Percentiles rank a stretch among this genome's conserved stretches.
Evolutionary conservation across 2,888 invertebrate species (phyloP).

Genomic region (Dicyrtoma fusca): DNA sequence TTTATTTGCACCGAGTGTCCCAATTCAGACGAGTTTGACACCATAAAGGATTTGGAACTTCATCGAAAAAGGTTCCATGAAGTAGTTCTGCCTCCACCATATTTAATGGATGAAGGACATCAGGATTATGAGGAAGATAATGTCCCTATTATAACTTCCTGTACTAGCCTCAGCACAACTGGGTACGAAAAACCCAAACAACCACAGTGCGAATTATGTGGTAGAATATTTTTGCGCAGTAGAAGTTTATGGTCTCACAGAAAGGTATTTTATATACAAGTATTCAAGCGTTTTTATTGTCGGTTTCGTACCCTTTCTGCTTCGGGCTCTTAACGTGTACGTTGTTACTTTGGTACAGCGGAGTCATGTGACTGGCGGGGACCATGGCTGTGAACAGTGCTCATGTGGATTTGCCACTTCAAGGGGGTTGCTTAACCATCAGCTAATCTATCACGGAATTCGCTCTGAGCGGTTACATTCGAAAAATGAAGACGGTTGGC

Average conservation of each 20-base stretch:
- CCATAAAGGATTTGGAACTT: background rate
- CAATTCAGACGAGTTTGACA: slow-evolving; percentile 12
- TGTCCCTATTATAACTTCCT: slow-evolving; percentile 28
- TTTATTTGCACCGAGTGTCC: slow-evolving; percentile 28
- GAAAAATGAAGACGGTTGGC: slow-evolving; percentile 7
- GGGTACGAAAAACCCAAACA: slow-evolving; percentile 33
- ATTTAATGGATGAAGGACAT: background rate
- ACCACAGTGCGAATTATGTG: slow-evolving; percentile 35
- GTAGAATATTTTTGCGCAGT: slow-evolving; percentile 26
- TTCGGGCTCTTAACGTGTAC: background rate
- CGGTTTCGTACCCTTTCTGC: no score
- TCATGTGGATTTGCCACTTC: slow-evolving; percentile 28
- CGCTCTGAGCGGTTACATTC: background rate
- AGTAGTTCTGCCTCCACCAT: no score
- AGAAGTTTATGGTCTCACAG: slow-evolving; percentile 36
- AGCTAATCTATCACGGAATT: slow-evolving; percentile 32
- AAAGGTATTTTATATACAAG: slow-evolving; percentile 16
- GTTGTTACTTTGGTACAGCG: slow-evolving; percentile 4
- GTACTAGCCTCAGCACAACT: slow-evolving; percentile 12
- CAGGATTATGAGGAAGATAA: background rate
- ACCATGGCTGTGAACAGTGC: slow-evolving; percentile 23
- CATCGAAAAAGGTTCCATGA: slow-evolving; percentile 18
- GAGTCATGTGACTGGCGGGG: slow-evolving; percentile 28
- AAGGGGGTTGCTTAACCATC: slow-evolving; percentile 27
- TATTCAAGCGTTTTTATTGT: no score